Evolutionary conservation across 2,888 invertebrate genomes (phyloP).

Genomic region (Nebria salina): DNA sequence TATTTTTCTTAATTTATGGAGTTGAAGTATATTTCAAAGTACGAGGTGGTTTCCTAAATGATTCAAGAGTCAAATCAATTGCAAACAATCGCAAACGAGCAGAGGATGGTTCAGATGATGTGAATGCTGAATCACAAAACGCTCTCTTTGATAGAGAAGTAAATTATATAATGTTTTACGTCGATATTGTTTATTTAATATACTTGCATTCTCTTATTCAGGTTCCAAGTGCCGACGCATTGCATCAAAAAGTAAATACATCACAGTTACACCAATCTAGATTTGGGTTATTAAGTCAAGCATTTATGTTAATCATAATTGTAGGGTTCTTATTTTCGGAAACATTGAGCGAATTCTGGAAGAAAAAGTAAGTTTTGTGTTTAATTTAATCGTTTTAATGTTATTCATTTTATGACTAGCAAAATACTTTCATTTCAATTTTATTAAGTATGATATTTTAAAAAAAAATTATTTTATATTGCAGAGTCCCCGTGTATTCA

Average conservation of each 20-base stretch:
- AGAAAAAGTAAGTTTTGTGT: conserved; percentile 76
- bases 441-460: not conserved
- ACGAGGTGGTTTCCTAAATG: conserved; percentile 84
- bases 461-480: conserved; percentile 47
- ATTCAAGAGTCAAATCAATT: conserved; percentile 73
- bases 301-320: conserved; percentile 88
- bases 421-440: not conserved
- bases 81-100: conserved; percentile 53
- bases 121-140: conserved; percentile 27
- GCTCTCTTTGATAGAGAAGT: conserved; percentile 35
- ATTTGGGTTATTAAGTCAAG: conserved; percentile 87
- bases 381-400: too few relatives aligned
- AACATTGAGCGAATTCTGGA: conserved; percentile 92
- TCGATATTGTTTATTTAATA: conserved; percentile 17
- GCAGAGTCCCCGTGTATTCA: conserved; percentile 85
- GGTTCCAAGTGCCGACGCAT: conserved; percentile 49
- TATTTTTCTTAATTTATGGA: conserved; percentile 93
- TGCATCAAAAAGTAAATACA: conserved; percentile 70
- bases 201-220: conserved; percentile 3
- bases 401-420: too few relatives aligned
- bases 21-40: conserved; percentile 95
- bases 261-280: conserved; percentile 93
- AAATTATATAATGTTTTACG: not conserved
- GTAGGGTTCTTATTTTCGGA: conserved; percentile 91
- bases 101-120: conserved; percentile 29